phyloP scores from a whole-genome alignment of 1,140 invertebrate species.

The Heliconius hermathena region DNA sequence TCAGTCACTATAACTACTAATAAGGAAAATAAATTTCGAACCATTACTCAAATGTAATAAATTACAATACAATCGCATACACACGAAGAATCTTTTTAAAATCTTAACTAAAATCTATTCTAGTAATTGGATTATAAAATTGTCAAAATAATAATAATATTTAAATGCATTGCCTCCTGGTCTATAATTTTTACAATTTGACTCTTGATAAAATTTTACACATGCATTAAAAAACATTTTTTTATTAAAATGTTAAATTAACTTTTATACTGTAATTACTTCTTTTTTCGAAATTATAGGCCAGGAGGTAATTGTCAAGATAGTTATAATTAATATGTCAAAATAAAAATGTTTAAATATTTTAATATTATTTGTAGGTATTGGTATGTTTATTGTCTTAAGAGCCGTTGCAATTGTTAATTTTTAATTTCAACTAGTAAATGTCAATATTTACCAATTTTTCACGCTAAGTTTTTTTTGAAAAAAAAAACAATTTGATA shows the following conservation, averaged over 20 bases:
- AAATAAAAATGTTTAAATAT: no score
- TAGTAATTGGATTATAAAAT: neutral
- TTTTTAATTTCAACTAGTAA: no score
- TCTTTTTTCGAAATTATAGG: neutral
- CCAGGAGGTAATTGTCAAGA: neutral
- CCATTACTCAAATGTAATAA: neutral
- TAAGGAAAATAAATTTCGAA: neutral
- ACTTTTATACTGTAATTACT: neutral
- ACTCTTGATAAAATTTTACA: no score
- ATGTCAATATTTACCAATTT: no score
- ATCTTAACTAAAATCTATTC: neutral
- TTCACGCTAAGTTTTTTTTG: no score
- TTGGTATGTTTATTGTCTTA: no score
- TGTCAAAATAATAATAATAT: neutral
- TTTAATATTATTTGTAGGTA: no score
- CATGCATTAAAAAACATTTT: no score
- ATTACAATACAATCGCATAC: slow-evolving; percentile 20
- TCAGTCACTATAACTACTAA: no score
- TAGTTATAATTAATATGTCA: neutral
- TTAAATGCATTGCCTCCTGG: neutral
- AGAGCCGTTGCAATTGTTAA: no score
- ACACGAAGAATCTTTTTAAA: neutral
- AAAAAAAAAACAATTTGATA: no score
- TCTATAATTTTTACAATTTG: neutral
- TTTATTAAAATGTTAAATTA: neutral